Percentiles rank a stretch among this genome's conserved stretches.
Evolutionary conservation across 2,797 vertebrate species (phyloP).

Genomic region (Rhodeus uyekii): DNA sequence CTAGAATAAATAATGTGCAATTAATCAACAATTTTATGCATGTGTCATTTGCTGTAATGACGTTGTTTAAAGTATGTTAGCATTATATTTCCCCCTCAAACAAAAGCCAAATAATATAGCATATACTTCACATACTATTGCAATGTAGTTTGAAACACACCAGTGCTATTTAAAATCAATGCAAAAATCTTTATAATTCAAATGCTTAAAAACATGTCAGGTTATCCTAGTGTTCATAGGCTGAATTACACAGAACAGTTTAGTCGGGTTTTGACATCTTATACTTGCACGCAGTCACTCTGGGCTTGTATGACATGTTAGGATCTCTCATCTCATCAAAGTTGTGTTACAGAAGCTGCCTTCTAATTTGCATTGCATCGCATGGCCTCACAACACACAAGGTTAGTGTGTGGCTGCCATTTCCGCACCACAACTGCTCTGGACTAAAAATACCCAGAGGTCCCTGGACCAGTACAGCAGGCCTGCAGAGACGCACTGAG

Average conservation of each 20-base stretch:
- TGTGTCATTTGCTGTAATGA: not conserved
- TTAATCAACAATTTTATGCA: not conserved
- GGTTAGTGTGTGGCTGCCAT: not conserved
- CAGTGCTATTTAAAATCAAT: not conserved
- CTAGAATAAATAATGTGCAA: not conserved
- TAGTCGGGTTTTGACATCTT: not conserved
- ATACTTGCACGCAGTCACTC: not conserved
- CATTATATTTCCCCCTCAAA: not conserved
- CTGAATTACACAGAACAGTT: not conserved
- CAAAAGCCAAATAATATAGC: not conserved
- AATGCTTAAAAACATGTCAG: not conserved
- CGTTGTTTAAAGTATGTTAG: no score
- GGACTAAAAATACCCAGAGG: slow-evolving; percentile 29
- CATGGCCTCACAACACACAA: not conserved
- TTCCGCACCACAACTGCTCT: not conserved
- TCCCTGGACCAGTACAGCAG: not conserved
- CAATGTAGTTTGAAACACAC: not conserved
- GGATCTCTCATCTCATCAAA: not conserved
- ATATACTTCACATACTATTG: not conserved
- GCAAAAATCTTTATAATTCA: not conserved
- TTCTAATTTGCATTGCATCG: slow-evolving; percentile 12
- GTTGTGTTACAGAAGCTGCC: not conserved
- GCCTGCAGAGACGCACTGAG: not conserved
- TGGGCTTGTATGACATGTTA: not conserved
- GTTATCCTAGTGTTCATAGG: not conserved